Base-by-base conservation (phyloP, 2,888 invertebrate species). In the Lasioglossum calceatum region DNA sequence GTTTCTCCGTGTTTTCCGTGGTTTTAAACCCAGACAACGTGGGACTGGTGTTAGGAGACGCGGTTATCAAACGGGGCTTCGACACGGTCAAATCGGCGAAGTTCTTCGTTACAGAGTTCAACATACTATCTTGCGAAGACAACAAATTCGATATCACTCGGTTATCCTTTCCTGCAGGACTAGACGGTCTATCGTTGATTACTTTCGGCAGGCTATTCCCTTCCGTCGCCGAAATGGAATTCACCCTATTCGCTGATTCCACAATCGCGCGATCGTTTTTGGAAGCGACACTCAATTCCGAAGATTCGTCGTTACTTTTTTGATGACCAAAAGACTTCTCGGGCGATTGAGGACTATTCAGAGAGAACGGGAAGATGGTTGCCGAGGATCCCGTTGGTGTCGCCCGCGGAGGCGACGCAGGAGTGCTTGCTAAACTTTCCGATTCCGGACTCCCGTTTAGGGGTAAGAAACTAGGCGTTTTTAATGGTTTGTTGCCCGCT, bases 261-360 rank as follows among this genome's bases (percentile, higher is more conserved):
- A 92, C 91, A 3, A 90, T 50, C 0, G 92, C 91, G 77, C 92
- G 92, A 78, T 93, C 92, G 44, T 88, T 87, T 42, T 87, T 82
- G 8, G 82, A 73, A 58, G 77, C 67, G 1, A 74, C 39, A 39
- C 82, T 82, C 64, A 87, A 19, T 61, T 76, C 80, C 2, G 81
- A 44, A 0, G 80, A 73, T 0, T 88, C 77, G 3, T 88, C 82
- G 44, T 67, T 61, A 82, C 81, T 80, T 54, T 90, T 87, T 87
- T 90, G 88, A 72, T 88, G 88, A 36, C 95, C 94, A 77, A 95
- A 95, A 0, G 95, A 93, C 87, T 96, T 96, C 39, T 96, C 95
- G 0, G 97, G 97, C 4, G 97, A 97, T 27, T 96, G 96, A 0
- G 97, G 97, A 89, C 97, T 97, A 93, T 97, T 97, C 72, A 97